phyloP scores from a whole-genome alignment of 1,140 invertebrate species.

The Sarcophaga bullata region DNA sequence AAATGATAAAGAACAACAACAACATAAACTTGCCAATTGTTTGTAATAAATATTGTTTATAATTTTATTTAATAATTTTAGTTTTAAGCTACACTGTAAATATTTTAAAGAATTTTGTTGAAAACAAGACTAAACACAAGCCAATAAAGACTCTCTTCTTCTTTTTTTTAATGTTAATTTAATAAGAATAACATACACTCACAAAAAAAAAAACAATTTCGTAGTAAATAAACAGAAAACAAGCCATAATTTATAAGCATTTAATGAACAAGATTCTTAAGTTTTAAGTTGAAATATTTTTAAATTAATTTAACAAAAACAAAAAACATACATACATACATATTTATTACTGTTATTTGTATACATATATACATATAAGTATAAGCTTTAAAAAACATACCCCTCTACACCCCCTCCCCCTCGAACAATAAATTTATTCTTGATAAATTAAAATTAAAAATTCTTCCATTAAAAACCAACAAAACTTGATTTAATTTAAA shows the following conservation, averaged over 20 bases:
- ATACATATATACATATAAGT: too few relatives aligned
- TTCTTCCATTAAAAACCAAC: background rate
- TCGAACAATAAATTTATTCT: too few relatives aligned
- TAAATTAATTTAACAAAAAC: background rate
- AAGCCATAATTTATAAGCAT: constrained; percentile 59
- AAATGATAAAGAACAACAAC: too few relatives aligned
- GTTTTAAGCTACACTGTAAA: background rate
- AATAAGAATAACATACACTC: background rate
- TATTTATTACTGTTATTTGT: too few relatives aligned
- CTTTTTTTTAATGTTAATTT: constrained; percentile 42
- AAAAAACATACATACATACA: background rate
- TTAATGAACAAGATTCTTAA: constrained; percentile 33
- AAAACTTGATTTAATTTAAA: background rate
- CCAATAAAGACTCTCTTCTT: constrained; percentile 61
- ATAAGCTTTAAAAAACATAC: too few relatives aligned
- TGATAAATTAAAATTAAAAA: too few relatives aligned
- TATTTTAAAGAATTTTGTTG: constrained; percentile 19
- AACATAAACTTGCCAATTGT: constrained; percentile 2
- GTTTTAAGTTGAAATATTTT: background rate
- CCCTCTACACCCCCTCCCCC: too few relatives aligned
- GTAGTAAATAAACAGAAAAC: constrained; percentile 44
- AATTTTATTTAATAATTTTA: background rate
- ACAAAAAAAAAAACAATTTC: constrained; percentile 34
- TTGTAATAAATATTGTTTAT: background rate
- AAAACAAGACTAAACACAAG: constrained; percentile 54